Conservation (phyloP, 2,113 vertebrate genomes). For the Prolemur simus region DNA sequence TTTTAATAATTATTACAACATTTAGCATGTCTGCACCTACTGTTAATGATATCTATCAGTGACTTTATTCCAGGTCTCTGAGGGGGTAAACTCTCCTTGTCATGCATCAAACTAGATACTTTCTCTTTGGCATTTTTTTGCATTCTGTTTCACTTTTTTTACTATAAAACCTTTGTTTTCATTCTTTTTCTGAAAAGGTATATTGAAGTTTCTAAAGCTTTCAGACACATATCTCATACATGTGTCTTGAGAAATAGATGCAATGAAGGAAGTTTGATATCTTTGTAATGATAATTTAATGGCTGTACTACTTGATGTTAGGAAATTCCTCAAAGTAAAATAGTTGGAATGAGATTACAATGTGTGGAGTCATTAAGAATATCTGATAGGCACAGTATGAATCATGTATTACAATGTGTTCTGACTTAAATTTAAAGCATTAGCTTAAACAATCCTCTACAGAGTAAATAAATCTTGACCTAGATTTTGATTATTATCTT, state of each 20-base stretch:
- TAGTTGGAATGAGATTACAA: slow-evolving; percentile 60
- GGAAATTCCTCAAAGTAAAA: slow-evolving; percentile 71
- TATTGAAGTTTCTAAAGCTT: slow-evolving; percentile 67
- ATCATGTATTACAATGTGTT: slow-evolving; percentile 67
- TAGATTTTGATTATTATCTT: slow-evolving; percentile 84
- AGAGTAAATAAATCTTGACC: slow-evolving; percentile 82
- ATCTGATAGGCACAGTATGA: slow-evolving; percentile 64
- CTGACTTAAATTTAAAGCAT: slow-evolving; percentile 67
- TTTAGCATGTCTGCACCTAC: neutral
- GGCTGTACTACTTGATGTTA: slow-evolving; percentile 62
- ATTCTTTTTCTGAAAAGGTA: slow-evolving; percentile 58
- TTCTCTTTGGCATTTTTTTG: neutral
- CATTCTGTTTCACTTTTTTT: slow-evolving; percentile 15
- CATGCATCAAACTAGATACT: neutral
- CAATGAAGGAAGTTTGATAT: slow-evolving; percentile 66
- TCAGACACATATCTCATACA: neutral
- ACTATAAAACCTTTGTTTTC: slow-evolving; percentile 45
- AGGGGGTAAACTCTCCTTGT: neutral
- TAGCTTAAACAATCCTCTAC: slow-evolving; percentile 69
- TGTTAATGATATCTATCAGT: neutral
- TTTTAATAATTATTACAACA: slow-evolving; percentile 2
- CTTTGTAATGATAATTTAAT: slow-evolving; percentile 80
- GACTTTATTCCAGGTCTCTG: neutral
- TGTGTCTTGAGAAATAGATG: slow-evolving; percentile 71
- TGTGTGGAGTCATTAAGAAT: slow-evolving; percentile 69